Evolutionary conservation across 2,113 vertebrate species (phyloP).

Genomic region (Elgaria multicarinata): DNA sequence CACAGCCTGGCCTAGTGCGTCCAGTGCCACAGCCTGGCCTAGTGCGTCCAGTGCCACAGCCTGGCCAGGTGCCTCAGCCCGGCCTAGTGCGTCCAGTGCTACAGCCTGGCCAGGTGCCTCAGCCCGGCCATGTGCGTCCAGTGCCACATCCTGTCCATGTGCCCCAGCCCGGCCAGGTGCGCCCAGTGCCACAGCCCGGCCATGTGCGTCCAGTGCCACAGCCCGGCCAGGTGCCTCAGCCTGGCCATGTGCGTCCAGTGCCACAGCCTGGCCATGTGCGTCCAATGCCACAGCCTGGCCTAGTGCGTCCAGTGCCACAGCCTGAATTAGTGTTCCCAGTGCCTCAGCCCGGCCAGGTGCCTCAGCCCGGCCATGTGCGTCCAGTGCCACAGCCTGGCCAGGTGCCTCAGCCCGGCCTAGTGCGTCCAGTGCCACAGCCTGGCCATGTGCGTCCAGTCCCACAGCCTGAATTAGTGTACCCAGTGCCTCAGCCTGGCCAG

Average conservation of each 20-base stretch:
- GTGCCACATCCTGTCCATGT: not conserved
- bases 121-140: fast-evolving
- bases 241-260: not conserved
- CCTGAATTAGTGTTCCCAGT: fast-evolving
- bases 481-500: not conserved
- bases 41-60: not conserved
- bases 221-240: not conserved
- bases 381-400: not conserved
- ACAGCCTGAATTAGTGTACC: not conserved
- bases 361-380: not conserved
- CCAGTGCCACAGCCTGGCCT: not conserved
- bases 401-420: not conserved
- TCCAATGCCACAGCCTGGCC: fast-evolving
- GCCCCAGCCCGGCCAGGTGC: no score
- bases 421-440: not conserved
- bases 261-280: not conserved
- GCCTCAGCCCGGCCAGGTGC: fast-evolving
- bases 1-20: not conserved
- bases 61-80: not conserved
- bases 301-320: fast-evolving
- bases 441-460: no score
- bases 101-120: not conserved
- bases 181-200: no score
- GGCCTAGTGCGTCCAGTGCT: fast-evolving
- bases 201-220: no score